Evolutionary conservation across 2,888 invertebrate genomes (phyloP).

Genomic region (Sphinx pinastri): DNA sequence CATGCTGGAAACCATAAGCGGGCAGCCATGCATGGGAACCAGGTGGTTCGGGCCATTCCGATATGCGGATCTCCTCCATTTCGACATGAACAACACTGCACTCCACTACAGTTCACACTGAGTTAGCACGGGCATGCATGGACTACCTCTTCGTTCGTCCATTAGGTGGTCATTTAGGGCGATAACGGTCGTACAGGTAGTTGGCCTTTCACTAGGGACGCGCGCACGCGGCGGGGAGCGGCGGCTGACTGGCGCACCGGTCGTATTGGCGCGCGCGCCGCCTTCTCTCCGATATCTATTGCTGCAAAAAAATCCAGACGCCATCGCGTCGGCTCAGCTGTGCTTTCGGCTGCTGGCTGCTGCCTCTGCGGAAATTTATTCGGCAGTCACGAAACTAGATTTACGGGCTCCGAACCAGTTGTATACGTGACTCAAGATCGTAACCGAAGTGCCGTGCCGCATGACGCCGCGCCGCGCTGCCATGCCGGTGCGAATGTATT

Average conservation of each 20-base stretch:
- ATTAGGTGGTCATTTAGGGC: conserved; percentile 80
- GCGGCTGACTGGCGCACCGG: conserved; percentile 67
- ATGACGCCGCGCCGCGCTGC: background rate
- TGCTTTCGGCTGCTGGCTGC: conserved; percentile 48
- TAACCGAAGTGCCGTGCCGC: conserved; percentile 2
- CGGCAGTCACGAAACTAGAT: conserved; percentile 60
- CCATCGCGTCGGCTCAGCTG: conserved; percentile 53
- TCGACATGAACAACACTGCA: conserved; percentile 79
- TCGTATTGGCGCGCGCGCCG: conserved; percentile 63
- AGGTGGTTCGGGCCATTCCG: conserved; percentile 87
- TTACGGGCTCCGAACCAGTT: conserved; percentile 57
- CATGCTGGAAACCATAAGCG: conserved; percentile 90
- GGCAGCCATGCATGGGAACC: conserved; percentile 91
- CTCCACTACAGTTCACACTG: conserved; percentile 74
- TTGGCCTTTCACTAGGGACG: conserved; percentile 46
- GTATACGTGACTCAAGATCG: conserved; percentile 34
- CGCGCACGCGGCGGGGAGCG: conserved; percentile 72
- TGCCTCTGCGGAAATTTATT: conserved; percentile 60
- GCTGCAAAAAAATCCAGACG: conserved; percentile 61
- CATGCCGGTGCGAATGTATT: background rate
- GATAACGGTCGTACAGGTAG: conserved; percentile 67
- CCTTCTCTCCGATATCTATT: conserved; percentile 58
- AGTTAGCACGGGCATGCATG: conserved; percentile 76
- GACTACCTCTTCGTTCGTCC: conserved; percentile 80
- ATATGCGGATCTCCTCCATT: conserved; percentile 87